Evolutionary conservation across 2,888 invertebrate genomes (phyloP).

Genomic region (Polydesmus complanatus): DNA sequence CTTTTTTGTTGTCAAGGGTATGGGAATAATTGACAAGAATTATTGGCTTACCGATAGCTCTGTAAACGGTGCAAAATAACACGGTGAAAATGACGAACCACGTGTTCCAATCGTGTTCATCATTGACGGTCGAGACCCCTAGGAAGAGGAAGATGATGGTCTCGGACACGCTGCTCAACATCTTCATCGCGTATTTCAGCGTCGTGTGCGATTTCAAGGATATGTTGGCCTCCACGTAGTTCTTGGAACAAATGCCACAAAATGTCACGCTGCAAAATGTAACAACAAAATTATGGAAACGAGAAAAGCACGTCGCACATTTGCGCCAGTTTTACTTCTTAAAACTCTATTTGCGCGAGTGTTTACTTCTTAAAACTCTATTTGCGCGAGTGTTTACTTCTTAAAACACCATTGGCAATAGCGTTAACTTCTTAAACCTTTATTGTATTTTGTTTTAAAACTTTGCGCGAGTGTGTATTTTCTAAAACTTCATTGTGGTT

Average conservation of each 20-base stretch:
- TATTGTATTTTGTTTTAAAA: too few relatives aligned
- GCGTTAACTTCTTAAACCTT: too few relatives aligned
- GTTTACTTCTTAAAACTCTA: too few relatives aligned
- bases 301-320: too few relatives aligned
- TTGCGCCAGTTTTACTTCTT: too few relatives aligned
- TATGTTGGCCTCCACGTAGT: constrained; percentile 95
- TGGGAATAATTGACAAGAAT: neutral
- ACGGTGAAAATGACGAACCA: constrained; percentile 88
- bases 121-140: constrained; percentile 91
- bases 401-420: too few relatives aligned
- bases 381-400: too few relatives aligned
- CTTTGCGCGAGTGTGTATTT: too few relatives aligned
- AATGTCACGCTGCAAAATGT: constrained; percentile 72
- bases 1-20: too few relatives aligned
- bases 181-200: constrained; percentile 96
- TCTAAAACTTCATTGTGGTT: too few relatives aligned
- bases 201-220: constrained; percentile 95
- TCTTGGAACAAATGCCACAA: constrained; percentile 98
- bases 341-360: too few relatives aligned
- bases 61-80: constrained; percentile 78
- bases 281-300: neutral
- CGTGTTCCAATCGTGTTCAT: constrained; percentile 88
- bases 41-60: constrained; percentile 66
- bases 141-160: constrained; percentile 99
- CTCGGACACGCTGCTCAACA: constrained; percentile 93